Conservation (phyloP, 2,888 invertebrate species). For the Heteropelma amictum region DNA sequence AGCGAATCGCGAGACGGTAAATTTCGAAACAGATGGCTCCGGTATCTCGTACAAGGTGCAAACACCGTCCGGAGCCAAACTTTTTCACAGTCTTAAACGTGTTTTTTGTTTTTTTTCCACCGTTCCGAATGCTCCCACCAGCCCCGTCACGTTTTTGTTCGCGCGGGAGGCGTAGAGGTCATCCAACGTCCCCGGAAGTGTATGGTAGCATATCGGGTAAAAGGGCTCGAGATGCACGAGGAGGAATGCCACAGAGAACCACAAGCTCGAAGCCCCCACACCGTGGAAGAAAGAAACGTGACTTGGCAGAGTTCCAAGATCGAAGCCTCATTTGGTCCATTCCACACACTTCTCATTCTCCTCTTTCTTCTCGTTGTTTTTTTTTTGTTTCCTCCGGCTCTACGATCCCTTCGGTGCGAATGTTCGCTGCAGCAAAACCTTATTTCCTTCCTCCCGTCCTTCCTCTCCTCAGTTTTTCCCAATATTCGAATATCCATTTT, state of each 20-base stretch:
- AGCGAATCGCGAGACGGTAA: not conserved
- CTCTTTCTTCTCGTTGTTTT: slow-evolving; percentile 10
- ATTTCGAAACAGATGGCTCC: slow-evolving; percentile 11
- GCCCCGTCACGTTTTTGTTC: slow-evolving; percentile 33
- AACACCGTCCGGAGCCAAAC: not conserved
- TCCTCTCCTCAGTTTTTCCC: slow-evolving; percentile 33
- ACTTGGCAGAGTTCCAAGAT: slow-evolving; percentile 57
- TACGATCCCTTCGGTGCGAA: not conserved
- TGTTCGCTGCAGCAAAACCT: slow-evolving; percentile 2
- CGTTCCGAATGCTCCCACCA: slow-evolving; percentile 36
- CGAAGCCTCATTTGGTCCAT: slow-evolving; percentile 50
- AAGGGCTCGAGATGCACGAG: too few species aligned
- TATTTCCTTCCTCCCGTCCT: not conserved
- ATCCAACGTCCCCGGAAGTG: not conserved
- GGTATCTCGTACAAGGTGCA: slow-evolving; percentile 25
- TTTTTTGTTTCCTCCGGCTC: not conserved
- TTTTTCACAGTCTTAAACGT: slow-evolving; percentile 2
- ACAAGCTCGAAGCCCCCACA: too few species aligned
- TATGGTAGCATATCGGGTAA: too few species aligned
- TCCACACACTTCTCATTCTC: slow-evolving; percentile 3
- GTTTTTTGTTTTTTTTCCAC: slow-evolving; percentile 56
- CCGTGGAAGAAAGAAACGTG: too few species aligned
- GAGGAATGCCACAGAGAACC: too few species aligned
- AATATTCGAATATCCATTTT: slow-evolving; percentile 54
- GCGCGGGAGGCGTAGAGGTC: slow-evolving; percentile 17